phyloP scores from a whole-genome alignment of 2,888 invertebrate genomes.

The Noctua pronuba region DNA sequence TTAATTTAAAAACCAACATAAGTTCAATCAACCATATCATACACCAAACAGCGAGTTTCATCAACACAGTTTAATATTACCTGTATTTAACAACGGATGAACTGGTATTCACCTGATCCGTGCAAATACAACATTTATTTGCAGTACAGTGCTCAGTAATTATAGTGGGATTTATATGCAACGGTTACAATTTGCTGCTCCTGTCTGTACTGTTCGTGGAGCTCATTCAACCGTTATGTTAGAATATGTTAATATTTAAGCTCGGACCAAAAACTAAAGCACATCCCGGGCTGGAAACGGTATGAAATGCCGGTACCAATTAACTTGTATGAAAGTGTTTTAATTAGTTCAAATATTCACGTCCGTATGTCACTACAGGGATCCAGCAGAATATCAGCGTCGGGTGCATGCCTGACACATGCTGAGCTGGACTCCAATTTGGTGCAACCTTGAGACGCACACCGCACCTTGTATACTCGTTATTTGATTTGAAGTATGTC shows the following conservation, averaged over 20 bases:
- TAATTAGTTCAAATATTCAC: neutral
- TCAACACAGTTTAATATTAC: constrained; percentile 48
- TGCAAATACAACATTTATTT: constrained; percentile 43
- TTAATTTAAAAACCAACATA: neutral
- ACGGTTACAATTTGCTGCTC: constrained; percentile 18
- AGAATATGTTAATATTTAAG: neutral
- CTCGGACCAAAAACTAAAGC: neutral
- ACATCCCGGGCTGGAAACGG: no score
- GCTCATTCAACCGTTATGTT: constrained; percentile 34
- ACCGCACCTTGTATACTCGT: no score
- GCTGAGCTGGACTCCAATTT: no score
- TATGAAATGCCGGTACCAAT: neutral
- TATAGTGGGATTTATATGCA: constrained; percentile 42
- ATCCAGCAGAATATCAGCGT: no score
- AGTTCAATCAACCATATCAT: neutral
- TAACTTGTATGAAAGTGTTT: neutral
- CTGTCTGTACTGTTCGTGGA: constrained; percentile 34
- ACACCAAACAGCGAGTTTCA: constrained; percentile 11
- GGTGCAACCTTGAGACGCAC: no score
- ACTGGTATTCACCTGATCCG: constrained; percentile 34
- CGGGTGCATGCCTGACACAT: no score
- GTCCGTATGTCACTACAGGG: no score
- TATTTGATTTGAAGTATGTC: no score
- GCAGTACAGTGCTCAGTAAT: constrained; percentile 37
- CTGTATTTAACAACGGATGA: constrained; percentile 49